These are phyloP conservation scores for Eumeta japonica DNA, from an alignment of 1,140 invertebrate genomes.

Conservation along the genomic window DNA sequence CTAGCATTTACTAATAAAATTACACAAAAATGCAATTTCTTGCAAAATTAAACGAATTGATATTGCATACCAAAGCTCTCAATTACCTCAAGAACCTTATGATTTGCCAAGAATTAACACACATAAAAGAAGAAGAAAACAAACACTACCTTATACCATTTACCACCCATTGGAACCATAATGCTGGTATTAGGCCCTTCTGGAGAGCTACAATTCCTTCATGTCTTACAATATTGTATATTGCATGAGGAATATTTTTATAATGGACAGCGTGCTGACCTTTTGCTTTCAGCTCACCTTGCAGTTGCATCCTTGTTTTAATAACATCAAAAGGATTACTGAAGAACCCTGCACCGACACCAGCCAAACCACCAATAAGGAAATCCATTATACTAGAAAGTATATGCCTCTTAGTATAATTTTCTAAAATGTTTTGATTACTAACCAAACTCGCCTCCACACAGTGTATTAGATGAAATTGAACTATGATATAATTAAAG, in stretches of 20 bases:
- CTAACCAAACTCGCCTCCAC: too few species aligned
- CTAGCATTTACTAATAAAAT: not conserved
- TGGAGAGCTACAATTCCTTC: slow-evolving; percentile 70
- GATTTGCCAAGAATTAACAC: slow-evolving; percentile 1
- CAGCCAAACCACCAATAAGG: slow-evolving; percentile 65
- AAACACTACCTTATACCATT: slow-evolving; percentile 50
- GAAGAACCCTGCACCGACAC: slow-evolving; percentile 67
- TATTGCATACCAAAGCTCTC: too few species aligned
- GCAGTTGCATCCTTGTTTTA: slow-evolving; percentile 86
- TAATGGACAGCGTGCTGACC: slow-evolving; percentile 66
- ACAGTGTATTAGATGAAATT: too few species aligned
- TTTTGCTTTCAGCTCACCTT: slow-evolving; percentile 77
- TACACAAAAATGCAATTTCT: slow-evolving; percentile 3
- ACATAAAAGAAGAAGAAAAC: slow-evolving; percentile 2
- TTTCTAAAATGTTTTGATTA: too few species aligned
- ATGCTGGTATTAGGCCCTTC: slow-evolving; percentile 70
- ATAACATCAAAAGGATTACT: slow-evolving; percentile 74
- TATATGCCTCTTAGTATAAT: too few species aligned
- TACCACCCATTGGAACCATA: slow-evolving; percentile 62
- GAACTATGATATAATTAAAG: too few species aligned
- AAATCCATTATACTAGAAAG: slow-evolving; percentile 62
- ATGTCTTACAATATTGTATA: slow-evolving; percentile 63
- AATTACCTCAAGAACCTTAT: too few species aligned
- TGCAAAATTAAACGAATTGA: too few species aligned
- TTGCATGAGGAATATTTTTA: slow-evolving; percentile 71